phyloP scores from a whole-genome alignment of 2,888 invertebrate genomes.

The Cephus spinipes region DNA sequence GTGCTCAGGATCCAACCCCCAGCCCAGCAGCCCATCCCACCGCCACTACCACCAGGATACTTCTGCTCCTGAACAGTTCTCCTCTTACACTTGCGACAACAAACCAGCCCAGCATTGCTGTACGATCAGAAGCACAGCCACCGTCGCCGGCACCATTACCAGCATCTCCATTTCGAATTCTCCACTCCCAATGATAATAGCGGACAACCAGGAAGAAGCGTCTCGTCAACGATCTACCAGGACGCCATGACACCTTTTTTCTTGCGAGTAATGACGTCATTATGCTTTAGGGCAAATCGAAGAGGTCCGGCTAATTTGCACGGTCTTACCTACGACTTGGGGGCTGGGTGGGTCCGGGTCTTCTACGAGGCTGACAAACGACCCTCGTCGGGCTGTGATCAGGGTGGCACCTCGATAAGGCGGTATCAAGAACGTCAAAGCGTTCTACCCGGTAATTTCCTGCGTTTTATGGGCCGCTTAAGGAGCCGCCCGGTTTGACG shows the following conservation, averaged over 20 bases:
- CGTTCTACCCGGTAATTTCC: slow-evolving; percentile 61
- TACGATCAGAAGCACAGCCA: background rate
- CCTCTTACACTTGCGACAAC: slow-evolving; percentile 24
- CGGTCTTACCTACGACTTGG: background rate
- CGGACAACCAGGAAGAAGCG: background rate
- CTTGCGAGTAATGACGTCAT: background rate
- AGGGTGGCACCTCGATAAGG: slow-evolving; percentile 20
- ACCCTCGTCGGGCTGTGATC: background rate
- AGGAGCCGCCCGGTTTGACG: slow-evolving; percentile 45
- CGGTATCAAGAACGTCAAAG: slow-evolving; percentile 41
- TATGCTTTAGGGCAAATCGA: background rate
- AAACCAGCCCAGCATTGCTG: background rate
- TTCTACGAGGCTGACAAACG: background rate
- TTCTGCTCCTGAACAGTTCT: slow-evolving; percentile 13
- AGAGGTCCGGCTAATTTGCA: slow-evolving; percentile 5
- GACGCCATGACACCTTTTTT: background rate
- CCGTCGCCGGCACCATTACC: background rate
- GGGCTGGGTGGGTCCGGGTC: background rate
- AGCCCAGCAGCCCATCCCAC: slow-evolving; percentile 23
- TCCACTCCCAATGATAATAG: background rate
- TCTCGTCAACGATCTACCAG: background rate
- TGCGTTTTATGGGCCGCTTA: slow-evolving; percentile 60
- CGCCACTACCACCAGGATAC: slow-evolving; percentile 1
- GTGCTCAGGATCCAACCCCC: slow-evolving; percentile 48
- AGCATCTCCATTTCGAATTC: background rate